Base-by-base conservation (phyloP, 1,140 invertebrate species). In the Drosophila pruinosa region DNA sequence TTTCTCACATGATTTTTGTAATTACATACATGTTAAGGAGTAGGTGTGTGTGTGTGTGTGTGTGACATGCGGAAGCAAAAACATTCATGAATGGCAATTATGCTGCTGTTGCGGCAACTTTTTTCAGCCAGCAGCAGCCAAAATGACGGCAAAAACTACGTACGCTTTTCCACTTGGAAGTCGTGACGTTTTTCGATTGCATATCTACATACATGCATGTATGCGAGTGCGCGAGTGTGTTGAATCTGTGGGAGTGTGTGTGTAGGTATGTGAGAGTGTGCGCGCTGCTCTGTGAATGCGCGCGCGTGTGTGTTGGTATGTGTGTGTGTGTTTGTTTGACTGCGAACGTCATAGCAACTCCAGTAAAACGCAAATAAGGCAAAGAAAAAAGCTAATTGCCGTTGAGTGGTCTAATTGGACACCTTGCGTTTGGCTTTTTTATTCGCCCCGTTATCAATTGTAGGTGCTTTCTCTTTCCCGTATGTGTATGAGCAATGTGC, bases 31-130 rank as follows among this genome's bases (percentile, higher is more conserved):
- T 43, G 10, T 50, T 43, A 19, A 8, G 31, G 10, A 10, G n/a
- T 56, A 22, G 47, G 48, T 19, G 24, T 68, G 31, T 15, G 17
- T 52, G 19, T 69, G 34, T 57, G 47, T 64, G 34, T 58, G 39
- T 53, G 38, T 61, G 74, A 86, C 70, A 81, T 81, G 82, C 81
- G 82, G 82, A 85, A 86, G 80, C 80, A 65, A 71, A 85, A 67
- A 62, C 53, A 85, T 85, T 85, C 77, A 86, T 86, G 81, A 86
- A 86, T 86, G 81, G 82, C 81, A 86, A 86, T 86, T 86, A 86
- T 86, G 81, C 52, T 72, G 69, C 53, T 63, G 65, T 54, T 58
- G 70, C 58, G 73, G 64, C 70, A 71, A 78, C 50, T 72, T 79
- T 83, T 83, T 70, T 73, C 52, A 77, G 53, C 43, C 43, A 74